Percentiles rank a stretch among this genome's conserved stretches.
Evolutionary conservation across 2,113 vertebrate genomes (phyloP).

Genomic region (Myotis brandtii): DNA sequence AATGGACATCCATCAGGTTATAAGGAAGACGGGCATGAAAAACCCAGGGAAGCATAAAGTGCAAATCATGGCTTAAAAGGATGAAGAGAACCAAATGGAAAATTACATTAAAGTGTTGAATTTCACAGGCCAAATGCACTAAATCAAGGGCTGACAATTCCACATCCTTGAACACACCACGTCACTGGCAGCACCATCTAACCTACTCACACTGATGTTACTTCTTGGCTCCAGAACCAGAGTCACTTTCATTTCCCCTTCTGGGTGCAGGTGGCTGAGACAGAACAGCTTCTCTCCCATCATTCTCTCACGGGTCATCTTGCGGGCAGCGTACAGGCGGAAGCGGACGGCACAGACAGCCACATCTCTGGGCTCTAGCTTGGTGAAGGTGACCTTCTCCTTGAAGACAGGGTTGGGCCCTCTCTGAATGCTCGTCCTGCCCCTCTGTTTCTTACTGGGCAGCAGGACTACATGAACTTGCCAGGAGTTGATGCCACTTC

Average conservation of each 20-base stretch:
- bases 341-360: conserved; percentile 90
- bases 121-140: conserved; percentile 46
- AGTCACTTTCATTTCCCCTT: conserved; percentile 87
- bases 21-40: conserved; percentile 14
- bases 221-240: conserved; percentile 94
- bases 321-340: conserved; percentile 93
- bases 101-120: conserved; percentile 67
- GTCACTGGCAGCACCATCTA: background rate
- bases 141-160: conserved; percentile 58
- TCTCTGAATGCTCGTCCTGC: conserved; percentile 91
- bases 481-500: conserved; percentile 94
- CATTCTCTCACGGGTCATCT: conserved; percentile 93
- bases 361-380: conserved; percentile 90
- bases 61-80: conserved; percentile 52
- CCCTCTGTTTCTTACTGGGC: conserved; percentile 94
- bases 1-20: conserved; percentile 36
- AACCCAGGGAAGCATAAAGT: conserved; percentile 56
- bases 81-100: conserved; percentile 67
- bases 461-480: conserved; percentile 95
- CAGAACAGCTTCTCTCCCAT: conserved; percentile 95
- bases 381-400: conserved; percentile 93
- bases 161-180: background rate
- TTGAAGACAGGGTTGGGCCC: conserved; percentile 91
- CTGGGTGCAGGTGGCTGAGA: conserved; percentile 86
- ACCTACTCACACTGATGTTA: conserved; percentile 92